Percentiles rank a stretch among this genome's conserved stretches.
Evolutionary conservation across 2,113 vertebrate genomes (phyloP).

Genomic region (Hippocampus abdominalis): DNA sequence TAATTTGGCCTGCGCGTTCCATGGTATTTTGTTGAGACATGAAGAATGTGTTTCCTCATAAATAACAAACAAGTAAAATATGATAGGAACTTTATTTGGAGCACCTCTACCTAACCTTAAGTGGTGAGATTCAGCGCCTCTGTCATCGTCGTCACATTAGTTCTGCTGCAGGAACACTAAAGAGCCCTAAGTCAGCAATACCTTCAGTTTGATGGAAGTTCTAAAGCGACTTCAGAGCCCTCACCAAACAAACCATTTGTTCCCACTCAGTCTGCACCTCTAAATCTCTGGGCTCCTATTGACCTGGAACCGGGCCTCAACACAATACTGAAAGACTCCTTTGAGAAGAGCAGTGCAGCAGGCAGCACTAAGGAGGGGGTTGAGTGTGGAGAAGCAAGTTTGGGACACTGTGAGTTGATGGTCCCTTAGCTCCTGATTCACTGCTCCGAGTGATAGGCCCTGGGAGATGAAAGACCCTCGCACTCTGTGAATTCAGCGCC

Average conservation of each 20-base stretch:
- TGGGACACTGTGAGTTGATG: conserved; percentile 46
- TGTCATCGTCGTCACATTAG: conserved; percentile 47
- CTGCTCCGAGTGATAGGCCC: conserved; percentile 58
- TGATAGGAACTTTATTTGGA: conserved; percentile 38
- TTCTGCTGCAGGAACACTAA: conserved; percentile 41
- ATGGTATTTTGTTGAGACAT: conserved; percentile 62
- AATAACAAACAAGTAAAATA: conserved; percentile 39
- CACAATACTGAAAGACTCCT: conserved; percentile 70
- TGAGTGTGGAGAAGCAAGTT: conserved; percentile 35
- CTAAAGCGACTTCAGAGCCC: conserved; percentile 52
- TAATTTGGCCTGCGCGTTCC: conserved; percentile 62
- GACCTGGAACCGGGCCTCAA: conserved; percentile 63
- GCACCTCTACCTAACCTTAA: conserved; percentile 18
- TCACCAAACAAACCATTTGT: conserved; percentile 72
- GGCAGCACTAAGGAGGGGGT: conserved; percentile 46
- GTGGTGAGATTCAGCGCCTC: conserved; percentile 18
- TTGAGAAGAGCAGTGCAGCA: conserved; percentile 59
- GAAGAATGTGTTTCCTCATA: conserved; percentile 36
- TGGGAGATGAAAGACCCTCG: conserved; percentile 66
- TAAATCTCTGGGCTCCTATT: conserved; percentile 64
- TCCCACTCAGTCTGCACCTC: conserved; percentile 57
- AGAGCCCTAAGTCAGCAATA: conserved; percentile 45
- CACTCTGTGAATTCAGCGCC: conserved; percentile 55
- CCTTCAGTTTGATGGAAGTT: conserved; percentile 54
- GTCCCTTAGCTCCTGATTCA: conserved; percentile 69